These are phyloP conservation scores for Liparis tanakae DNA, from an alignment of 2,797 vertebrate species.

Conservation along the genomic window DNA sequence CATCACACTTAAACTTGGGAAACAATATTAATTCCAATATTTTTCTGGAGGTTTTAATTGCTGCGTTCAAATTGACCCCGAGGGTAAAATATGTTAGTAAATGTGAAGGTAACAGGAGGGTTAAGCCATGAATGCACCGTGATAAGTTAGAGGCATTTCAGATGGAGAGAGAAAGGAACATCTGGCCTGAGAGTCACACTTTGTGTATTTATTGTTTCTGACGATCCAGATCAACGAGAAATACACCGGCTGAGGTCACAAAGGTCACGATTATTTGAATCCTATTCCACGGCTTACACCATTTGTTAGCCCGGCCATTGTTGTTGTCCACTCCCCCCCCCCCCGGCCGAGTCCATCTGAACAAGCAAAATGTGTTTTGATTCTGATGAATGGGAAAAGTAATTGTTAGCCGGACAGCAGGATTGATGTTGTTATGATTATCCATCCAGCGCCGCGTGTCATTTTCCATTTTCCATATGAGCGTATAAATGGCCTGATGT, in stretches of 20 bases:
- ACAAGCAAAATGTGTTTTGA: slow-evolving; percentile 38
- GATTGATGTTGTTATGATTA: slow-evolving; percentile 40
- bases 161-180: slow-evolving; percentile 1
- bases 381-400: slow-evolving; percentile 41
- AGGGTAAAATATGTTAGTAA: too few relatives aligned
- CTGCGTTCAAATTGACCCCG: too few relatives aligned
- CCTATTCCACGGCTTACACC: slow-evolving; percentile 46
- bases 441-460: slow-evolving; percentile 17
- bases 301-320: slow-evolving; percentile 37
- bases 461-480: slow-evolving; percentile 29
- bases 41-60: too few relatives aligned
- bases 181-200: slow-evolving; percentile 13
- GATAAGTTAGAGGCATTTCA: slow-evolving; percentile 27
- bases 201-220: slow-evolving; percentile 44
- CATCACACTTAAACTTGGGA: too few relatives aligned
- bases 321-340: slow-evolving; percentile 28
- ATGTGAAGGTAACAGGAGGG: too few relatives aligned
- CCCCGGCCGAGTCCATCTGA: slow-evolving; percentile 12
- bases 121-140: slow-evolving; percentile 31
- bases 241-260: slow-evolving; percentile 34
- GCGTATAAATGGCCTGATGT: slow-evolving; percentile 10
- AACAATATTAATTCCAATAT: too few relatives aligned
- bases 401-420: slow-evolving; percentile 46
- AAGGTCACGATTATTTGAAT: slow-evolving; percentile 45
- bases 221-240: slow-evolving; percentile 39